phyloP scores from a whole-genome alignment of 2,888 invertebrate species.

The Epistrophe eligans region DNA sequence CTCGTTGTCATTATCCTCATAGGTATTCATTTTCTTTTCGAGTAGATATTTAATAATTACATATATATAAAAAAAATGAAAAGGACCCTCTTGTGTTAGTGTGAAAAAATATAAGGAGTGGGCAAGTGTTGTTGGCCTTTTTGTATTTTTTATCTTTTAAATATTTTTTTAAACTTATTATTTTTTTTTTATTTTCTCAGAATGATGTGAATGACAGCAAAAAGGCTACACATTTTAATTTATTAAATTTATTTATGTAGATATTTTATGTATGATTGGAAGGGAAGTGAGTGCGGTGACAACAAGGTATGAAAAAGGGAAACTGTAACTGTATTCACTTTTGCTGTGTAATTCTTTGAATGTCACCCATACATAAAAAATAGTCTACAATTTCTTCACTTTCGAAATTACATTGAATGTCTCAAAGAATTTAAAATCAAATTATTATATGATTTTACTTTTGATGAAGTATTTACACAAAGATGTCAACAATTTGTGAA shows the following conservation, averaged over 20 bases:
- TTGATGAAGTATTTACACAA: no score
- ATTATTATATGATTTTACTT: no score
- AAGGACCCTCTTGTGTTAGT: slow-evolving; percentile 37
- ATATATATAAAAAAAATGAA: slow-evolving; percentile 16
- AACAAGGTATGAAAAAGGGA: neutral
- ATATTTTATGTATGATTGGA: neutral
- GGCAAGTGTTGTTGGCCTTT: slow-evolving; percentile 14
- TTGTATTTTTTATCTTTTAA: neutral
- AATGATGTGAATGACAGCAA: slow-evolving; percentile 6
- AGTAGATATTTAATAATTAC: slow-evolving; percentile 57
- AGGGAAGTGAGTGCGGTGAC: neutral
- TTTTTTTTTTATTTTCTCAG: neutral
- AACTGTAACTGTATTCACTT: neutral
- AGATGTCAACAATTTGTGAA: no score
- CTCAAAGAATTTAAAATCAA: no score
- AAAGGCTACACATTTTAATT: slow-evolving; percentile 10
- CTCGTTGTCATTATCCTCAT: slow-evolving; percentile 15
- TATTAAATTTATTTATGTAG: neutral
- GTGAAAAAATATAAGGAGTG: neutral
- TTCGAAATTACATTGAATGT: no score
- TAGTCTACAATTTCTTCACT: no score
- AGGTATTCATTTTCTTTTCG: slow-evolving; percentile 44
- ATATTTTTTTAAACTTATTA: neutral
- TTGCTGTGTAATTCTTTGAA: slow-evolving; percentile 7
- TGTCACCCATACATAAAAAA: no score